phyloP scores from a whole-genome alignment of 2,113 vertebrate species.

The Jacana jacana region DNA sequence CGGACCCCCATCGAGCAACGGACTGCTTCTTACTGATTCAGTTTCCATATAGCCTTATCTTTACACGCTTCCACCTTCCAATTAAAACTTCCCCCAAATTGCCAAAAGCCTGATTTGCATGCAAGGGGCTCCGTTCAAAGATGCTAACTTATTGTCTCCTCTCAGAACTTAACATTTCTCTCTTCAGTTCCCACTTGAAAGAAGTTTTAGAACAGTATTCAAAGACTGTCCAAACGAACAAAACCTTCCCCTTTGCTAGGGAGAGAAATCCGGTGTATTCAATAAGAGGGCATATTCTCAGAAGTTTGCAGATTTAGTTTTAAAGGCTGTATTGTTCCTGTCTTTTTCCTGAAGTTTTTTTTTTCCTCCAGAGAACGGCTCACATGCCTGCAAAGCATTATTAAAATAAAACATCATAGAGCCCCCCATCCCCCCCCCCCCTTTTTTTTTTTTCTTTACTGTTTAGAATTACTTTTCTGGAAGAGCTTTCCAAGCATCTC shows the following conservation, averaged over 20 bases:
- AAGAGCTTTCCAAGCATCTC: conserved; percentile 2
- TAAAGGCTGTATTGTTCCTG: conserved; percentile 63
- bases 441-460: not conserved
- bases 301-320: conserved; percentile 62
- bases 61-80: conserved; percentile 37
- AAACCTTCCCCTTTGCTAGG: conserved; percentile 58
- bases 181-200: conserved; percentile 67
- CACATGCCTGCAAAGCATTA: conserved; percentile 50
- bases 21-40: not conserved
- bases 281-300: conserved; percentile 56
- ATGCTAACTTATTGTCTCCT: conserved; percentile 68
- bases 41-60: conserved; percentile 3
- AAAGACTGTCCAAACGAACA: conserved; percentile 68
- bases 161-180: conserved; percentile 65
- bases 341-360: conserved; percentile 15
- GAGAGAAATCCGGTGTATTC: conserved; percentile 70
- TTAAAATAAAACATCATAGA: conserved; percentile 59
- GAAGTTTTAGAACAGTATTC: conserved; percentile 68
- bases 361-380: not conserved
- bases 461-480: conserved; percentile 51
- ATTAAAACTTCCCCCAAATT: conserved; percentile 53
- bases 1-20: not conserved
- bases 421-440: not conserved
- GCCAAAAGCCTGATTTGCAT: conserved; percentile 63
- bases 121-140: conserved; percentile 56